Evolutionary conservation across 2,888 invertebrate genomes (phyloP), one percentile per base, ranked within the genome.

Genomic region (Odiellus spinosus): DNA sequence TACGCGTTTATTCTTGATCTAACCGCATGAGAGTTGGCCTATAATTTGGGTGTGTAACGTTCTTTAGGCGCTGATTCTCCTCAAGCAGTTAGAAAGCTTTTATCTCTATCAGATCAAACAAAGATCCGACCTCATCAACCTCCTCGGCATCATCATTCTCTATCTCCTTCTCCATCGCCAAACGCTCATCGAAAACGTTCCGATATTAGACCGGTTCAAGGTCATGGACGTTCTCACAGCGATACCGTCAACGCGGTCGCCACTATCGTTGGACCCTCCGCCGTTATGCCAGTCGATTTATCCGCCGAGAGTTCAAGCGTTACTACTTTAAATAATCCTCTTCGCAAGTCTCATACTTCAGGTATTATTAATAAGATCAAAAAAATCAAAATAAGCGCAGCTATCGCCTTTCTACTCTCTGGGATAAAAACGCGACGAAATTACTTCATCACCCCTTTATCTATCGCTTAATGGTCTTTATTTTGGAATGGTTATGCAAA

Each of bases 241-340:
- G 87, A 87, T 65, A 85, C 85, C 42, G 84, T 82, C 17, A 81
- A 82, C n/a, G 53, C 56, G 2, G 47, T 56, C 1, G 53, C 55
- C 43, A 79, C 82, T 44, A 79, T 82, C 11, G 87, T 91, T 45
- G 86, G 88, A 67, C 73, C 26, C 5, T 53, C 56, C 2, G 47
- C 56, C 1, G 53, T 55, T 43, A 79, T 82, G 44, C 79, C 82
- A 11, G 87, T 91, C 45, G 86, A 88, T 67, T 73, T 93, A 49
- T 88, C 86, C 47, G 84, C 86, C 32, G 91, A 93, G 69, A 90
- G 90, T 68, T 90, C 90, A 67, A 90, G 88, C 65, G 90, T 91
- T 53, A 86, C 90, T 46, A 87, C 87, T 51, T 76, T 90, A 60
- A 84, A 85, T 63, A 87, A 86, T 72, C 85, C 87, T 53, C 70